phyloP scores from a whole-genome alignment of 2,888 invertebrate genomes.

The Machimus atricapillus region DNA sequence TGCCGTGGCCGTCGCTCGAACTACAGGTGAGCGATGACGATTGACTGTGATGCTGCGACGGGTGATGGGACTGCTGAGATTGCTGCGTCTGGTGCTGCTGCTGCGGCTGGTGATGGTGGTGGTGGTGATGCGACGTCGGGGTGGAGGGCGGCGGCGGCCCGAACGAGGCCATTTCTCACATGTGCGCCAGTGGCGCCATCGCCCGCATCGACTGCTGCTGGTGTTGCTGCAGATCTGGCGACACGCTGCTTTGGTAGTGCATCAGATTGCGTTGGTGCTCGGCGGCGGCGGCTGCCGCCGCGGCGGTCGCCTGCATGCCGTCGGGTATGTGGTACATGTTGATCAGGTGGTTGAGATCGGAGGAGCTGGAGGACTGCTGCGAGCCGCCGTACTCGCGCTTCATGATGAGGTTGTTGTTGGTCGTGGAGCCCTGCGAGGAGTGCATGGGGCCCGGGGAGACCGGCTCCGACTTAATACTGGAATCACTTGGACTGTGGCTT shows the following conservation, averaged over 20 bases:
- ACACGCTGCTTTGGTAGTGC: conserved; percentile 60
- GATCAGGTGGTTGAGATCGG: conserved; percentile 71
- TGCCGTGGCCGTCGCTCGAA: conserved; percentile 45
- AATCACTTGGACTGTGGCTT: conserved; percentile 84
- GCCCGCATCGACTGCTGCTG: conserved; percentile 62
- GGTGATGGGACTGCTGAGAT: conserved; percentile 49
- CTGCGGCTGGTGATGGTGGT: conserved; percentile 44
- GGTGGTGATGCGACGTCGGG: conserved; percentile 42
- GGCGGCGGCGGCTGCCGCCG: conserved; percentile 53
- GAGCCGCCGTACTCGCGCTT: conserved; percentile 74
- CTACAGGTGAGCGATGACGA: conserved; percentile 39
- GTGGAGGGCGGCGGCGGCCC: conserved; percentile 44
- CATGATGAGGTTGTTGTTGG: conserved; percentile 67
- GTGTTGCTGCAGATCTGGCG: conserved; percentile 59
- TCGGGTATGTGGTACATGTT: conserved; percentile 74
- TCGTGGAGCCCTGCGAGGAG: conserved; percentile 55
- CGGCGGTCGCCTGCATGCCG: conserved; percentile 67
- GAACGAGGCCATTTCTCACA: conserved; percentile 63
- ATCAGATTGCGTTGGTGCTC: conserved; percentile 60
- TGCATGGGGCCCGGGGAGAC: conserved; percentile 77
- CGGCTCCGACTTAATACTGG: conserved; percentile 88
- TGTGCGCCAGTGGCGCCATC: conserved; percentile 63
- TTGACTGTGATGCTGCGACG: conserved; percentile 52
- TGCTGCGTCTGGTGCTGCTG: conserved; percentile 43
- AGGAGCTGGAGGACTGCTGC: conserved; percentile 58